These are phyloP conservation scores for Pegoplata infirma DNA, from an alignment of 2,888 invertebrate species.

Conservation along the genomic window DNA sequence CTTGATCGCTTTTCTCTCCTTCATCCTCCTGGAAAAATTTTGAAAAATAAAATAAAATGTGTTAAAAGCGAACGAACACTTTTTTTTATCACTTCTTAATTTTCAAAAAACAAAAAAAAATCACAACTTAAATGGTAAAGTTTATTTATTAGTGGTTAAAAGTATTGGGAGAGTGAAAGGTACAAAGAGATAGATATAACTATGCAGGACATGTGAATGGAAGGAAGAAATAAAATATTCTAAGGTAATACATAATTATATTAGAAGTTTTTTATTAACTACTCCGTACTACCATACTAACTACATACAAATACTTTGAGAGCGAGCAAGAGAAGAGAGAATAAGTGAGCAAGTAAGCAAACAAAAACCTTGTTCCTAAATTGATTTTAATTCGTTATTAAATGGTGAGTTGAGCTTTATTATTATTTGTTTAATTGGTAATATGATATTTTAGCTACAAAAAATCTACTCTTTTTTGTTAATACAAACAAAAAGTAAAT, in stretches of 20 bases:
- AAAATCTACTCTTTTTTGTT: slow-evolving; percentile 34
- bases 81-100: slow-evolving; percentile 52
- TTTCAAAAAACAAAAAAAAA: slow-evolving; percentile 50
- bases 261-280: neutral
- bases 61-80: slow-evolving; percentile 66
- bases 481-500: slow-evolving; percentile 33
- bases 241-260: neutral
- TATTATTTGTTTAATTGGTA: slow-evolving; percentile 12
- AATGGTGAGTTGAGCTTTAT: slow-evolving; percentile 66
- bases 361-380: slow-evolving; percentile 33
- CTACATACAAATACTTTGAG: neutral
- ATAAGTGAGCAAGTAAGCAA: slow-evolving; percentile 52
- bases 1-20: slow-evolving; percentile 97
- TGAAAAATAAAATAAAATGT: slow-evolving; percentile 74
- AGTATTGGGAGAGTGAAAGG: slow-evolving; percentile 12
- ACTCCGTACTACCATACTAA: slow-evolving; percentile 14
- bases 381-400: slow-evolving; percentile 20
- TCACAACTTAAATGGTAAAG: slow-evolving; percentile 47
- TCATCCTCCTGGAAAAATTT: slow-evolving; percentile 88
- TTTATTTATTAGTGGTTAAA: slow-evolving; percentile 37
- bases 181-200: neutral
- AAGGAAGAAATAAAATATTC: neutral
- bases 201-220: slow-evolving; percentile 26
- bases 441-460: slow-evolving; percentile 37
- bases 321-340: slow-evolving; percentile 41